Base-by-base conservation (phyloP, 2,888 invertebrate species). In the Rhaphigaster nebulosa region DNA sequence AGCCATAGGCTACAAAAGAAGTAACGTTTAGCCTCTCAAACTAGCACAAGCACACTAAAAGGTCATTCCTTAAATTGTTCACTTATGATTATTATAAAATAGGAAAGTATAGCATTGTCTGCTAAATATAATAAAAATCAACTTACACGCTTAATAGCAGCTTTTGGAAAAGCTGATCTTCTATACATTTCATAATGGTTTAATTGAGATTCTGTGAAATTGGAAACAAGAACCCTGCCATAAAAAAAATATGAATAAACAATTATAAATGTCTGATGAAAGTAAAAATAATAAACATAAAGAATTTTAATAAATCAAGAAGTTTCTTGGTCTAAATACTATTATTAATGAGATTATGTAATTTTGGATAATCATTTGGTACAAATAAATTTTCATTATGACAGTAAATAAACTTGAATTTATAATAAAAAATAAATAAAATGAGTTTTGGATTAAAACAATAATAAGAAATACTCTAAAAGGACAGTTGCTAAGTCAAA, bases 171-270 rank as follows among this genome's bases (percentile, higher is more conserved):
- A 0, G 99, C 98, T 0, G 99, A 97, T 93, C 99, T 95, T 92
- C 99, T 95, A 93, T 97, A 99, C 98, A 99, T 99, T 95, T 99
- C 99, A 95, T 99, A 99, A 92, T 99, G 95, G 93, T 99, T 98
- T 90, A 99, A 94, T 93, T 99, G 99, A 93, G 99, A 99, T 94
- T 99, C 99, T 0, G 99, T 98, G 93, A 99, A 99, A 94, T 99
- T 99, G 0, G 99, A 99, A 0, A 99, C 99, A 89, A 99, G 94
- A 60, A 99, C 98, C 94, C 98, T 98, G 93, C 91, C n/a, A 91
- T 89, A 15, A 56, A 91, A 80, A 52, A 54, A 90, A 87, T 6
- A 84, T 20, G 10, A 45, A 80, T 41, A 29, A 65, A 65, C 18
- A 65, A 60, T 29, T 18, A 65, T 0, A 34, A 18, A 65, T 29